These are phyloP conservation scores for Trichonephila inaurata DNA, from an alignment of 1,140 invertebrate genomes.

Conservation along the genomic window DNA sequence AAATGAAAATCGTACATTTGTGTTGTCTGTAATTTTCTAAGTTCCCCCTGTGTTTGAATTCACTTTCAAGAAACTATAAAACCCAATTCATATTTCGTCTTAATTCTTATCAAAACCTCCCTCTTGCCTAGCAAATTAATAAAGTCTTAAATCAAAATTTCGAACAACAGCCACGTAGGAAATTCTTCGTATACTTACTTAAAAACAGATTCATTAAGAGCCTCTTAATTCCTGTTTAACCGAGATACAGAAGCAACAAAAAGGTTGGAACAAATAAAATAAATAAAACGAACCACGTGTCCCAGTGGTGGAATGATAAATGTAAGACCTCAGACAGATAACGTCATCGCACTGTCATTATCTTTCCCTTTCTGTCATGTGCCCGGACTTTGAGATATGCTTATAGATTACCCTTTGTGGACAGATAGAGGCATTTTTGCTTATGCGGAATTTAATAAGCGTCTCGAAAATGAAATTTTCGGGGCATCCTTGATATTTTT, in stretches of 20 bases:
- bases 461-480: not conserved
- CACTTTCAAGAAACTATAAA: too few species aligned
- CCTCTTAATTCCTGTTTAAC: too few species aligned
- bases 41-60: too few species aligned
- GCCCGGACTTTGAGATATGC: not conserved
- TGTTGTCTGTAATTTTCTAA: too few species aligned
- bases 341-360: conserved; percentile 6
- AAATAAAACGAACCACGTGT: not conserved
- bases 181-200: not conserved
- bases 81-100: too few species aligned
- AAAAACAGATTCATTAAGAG: not conserved
- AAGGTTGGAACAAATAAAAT: not conserved
- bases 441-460: not conserved
- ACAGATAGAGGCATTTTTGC: not conserved
- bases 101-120: too few species aligned
- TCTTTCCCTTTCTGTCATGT: conserved; percentile 10
- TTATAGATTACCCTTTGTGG: conserved; percentile 13
- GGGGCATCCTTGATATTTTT: not conserved
- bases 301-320: not conserved
- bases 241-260: not conserved
- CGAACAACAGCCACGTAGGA: too few species aligned
- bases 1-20: too few species aligned
- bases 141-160: too few species aligned
- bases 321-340: not conserved
- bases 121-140: too few species aligned